Evolutionary conservation across 1,140 invertebrate genomes (phyloP), one percentile per base, ranked within the genome.

Genomic region (Hyphantria cunea): DNA sequence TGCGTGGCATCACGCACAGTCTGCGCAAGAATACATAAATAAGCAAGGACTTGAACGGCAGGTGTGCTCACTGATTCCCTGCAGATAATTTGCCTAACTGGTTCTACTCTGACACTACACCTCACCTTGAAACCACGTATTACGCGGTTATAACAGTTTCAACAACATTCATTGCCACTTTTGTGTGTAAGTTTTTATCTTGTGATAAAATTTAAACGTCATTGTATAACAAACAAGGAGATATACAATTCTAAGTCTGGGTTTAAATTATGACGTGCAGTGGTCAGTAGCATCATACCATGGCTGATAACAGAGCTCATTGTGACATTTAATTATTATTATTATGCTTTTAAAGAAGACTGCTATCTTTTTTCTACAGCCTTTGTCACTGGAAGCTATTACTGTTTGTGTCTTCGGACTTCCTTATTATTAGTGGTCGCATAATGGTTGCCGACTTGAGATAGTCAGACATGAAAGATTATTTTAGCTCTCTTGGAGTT

Each of bases 71-170:
- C 77, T 83, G 80, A 89, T 87, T 86, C 82, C 71, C 80, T 64
- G 77, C 78, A 74, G 84, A 89, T 89, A 89, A 86, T 89, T 89
- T 87, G 80, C 84, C 78, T 89, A 87, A 89, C 84, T 82, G 86
- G 84, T 87, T 87, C 71, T 68, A 59, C 63, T 66, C 84, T 84
- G 80, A 86, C 84, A 86, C 77, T 78, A 84, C 58, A 55, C 70
- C 66, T 49, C 63, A 86, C 76, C 63, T 73, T 32, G n/a, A 44
- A 32, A 44, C 48, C 14, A 39, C 25, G 53, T 17, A 64, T 17
- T 14, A 14, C 6, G 37, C 51, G 54, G 37, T 48, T 32, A 17
- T 45, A 65, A 52, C 13, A 9, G 8, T 41, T 8, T 11, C 25
- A 31, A 13, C 39, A 13, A 6, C 3, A 64, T 76, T 45, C 78